phyloP scores from a whole-genome alignment of 1,140 invertebrate species.

The Charaxes varanes region DNA sequence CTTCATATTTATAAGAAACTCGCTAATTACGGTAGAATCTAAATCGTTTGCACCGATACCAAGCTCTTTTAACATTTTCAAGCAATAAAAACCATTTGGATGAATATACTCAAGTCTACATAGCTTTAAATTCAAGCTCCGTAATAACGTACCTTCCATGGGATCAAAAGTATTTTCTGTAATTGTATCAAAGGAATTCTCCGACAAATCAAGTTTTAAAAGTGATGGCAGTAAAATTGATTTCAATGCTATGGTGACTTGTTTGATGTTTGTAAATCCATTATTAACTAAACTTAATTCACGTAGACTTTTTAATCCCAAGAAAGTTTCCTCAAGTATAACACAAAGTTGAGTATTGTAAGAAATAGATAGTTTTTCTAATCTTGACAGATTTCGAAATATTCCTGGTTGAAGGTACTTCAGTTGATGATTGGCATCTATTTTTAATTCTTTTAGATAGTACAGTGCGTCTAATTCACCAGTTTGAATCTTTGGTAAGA shows the following conservation, averaged over 20 bases:
- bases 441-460: slow-evolving; percentile 41
- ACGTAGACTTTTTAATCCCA: slow-evolving; percentile 48
- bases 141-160: slow-evolving; percentile 43
- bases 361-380: slow-evolving; percentile 54
- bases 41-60: slow-evolving; percentile 70
- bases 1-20: slow-evolving; percentile 52
- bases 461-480: slow-evolving; percentile 37
- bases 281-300: slow-evolving; percentile 66
- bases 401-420: slow-evolving; percentile 42
- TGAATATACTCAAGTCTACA: slow-evolving; percentile 72
- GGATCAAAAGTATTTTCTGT: slow-evolving; percentile 44
- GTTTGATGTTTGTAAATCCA: slow-evolving; percentile 47
- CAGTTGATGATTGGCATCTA: slow-evolving; percentile 59
- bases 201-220: slow-evolving; percentile 49
- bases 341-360: slow-evolving; percentile 42
- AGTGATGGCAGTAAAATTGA: slow-evolving; percentile 46
- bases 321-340: slow-evolving; percentile 42
- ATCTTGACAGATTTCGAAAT: slow-evolving; percentile 45
- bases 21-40: slow-evolving; percentile 50
- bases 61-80: slow-evolving; percentile 62
- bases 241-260: slow-evolving; percentile 41
- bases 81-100: slow-evolving; percentile 56
- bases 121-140: slow-evolving; percentile 64
- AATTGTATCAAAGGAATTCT: slow-evolving; percentile 54
- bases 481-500: slow-evolving; percentile 36